Conservation (phyloP, 2,113 vertebrate genomes). For the Urocynchramus pylzowi region DNA sequence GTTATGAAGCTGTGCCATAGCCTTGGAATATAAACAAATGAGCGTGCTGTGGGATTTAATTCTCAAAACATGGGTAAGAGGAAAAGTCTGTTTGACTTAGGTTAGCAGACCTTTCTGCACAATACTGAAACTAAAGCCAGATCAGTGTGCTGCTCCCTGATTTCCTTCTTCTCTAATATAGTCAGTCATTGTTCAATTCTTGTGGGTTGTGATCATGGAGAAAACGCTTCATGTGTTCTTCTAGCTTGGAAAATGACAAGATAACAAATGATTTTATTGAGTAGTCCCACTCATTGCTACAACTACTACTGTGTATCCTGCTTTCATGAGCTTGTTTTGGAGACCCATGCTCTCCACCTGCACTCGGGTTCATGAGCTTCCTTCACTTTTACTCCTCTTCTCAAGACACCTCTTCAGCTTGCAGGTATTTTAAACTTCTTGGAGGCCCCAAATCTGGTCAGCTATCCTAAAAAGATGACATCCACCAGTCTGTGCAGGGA, state of each 20-base stretch:
- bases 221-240: not conserved
- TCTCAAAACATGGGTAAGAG: not conserved
- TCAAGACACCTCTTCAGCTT: not conserved
- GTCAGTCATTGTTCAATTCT: not conserved
- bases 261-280: not conserved
- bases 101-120: not conserved
- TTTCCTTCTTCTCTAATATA: not conserved
- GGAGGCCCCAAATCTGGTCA: not conserved
- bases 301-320: not conserved
- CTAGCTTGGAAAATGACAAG: not conserved
- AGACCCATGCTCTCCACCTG: not conserved
- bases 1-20: not conserved
- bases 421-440: not conserved
- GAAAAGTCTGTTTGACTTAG: not conserved
- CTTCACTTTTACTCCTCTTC: not conserved
- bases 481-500: rapidly evolving
- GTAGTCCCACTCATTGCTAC: not conserved
- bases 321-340: not conserved
- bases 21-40: not conserved
- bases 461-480: not conserved
- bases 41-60: not conserved
- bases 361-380: not conserved
- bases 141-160: not conserved
- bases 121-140: not conserved
- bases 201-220: not conserved